Base-by-base conservation (phyloP, 2,113 vertebrate species). In the Etheostoma cragini region DNA sequence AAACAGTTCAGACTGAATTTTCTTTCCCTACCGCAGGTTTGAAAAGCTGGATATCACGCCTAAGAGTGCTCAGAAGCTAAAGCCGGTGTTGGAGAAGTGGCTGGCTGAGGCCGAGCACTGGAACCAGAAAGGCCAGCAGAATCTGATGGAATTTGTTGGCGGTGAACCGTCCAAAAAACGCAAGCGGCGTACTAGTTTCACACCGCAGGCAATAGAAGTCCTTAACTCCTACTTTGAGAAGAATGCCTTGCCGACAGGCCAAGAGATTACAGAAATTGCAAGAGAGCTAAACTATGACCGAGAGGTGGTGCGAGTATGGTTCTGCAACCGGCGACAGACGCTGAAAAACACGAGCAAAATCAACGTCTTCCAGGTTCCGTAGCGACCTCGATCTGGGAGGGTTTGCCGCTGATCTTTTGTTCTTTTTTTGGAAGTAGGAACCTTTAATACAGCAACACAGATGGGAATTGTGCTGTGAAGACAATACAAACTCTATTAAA, bases 271-370 rank as follows among this genome's bases (percentile, higher is more conserved):
- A 0, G 97, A 98, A 84, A 99, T 99, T 0, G 97, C 98, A 6
- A 96, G 97, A 91, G 97, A 99, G 95, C 97, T 99, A 64, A 99
- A 98, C 94, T 98, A 99, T 15, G 98, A 99, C 94, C 94, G 98
- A 0, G 98, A 99, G 80, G 98, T 99, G 0, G 98, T 98, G 8
- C 93, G 98, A 1, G 97, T 99, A 1, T 99, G 98, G 98, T 99
- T 99, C 94, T 99, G 98, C 94, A 99, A 99, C 89, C 96, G 98
- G 74, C 95, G 98, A 64, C 98, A 99, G 95, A 99, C 98, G 0
- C 95, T 99, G 69, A 99, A 99, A 82, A 99, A 98, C 95, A 99
- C 98, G 33, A 98, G 98, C 94, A 99, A 99, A 91, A 97, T 98
- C 84, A 97, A 98, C 0, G 95, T 97, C 84, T 98, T 98, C 92